Conservation (phyloP, 2,797 vertebrate species). For the Gouania willdenowi region DNA sequence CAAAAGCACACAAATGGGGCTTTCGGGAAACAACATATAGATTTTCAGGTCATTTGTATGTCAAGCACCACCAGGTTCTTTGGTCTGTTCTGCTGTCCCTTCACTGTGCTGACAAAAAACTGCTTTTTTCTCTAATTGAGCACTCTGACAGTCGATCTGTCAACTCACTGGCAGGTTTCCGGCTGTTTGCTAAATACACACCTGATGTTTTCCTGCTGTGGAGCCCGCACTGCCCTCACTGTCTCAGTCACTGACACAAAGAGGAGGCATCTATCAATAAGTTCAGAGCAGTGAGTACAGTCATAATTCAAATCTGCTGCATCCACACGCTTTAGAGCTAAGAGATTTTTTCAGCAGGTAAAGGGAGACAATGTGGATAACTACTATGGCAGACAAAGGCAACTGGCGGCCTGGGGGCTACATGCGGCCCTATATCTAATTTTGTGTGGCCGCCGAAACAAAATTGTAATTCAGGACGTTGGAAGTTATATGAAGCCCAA, state of each 20-base stretch:
- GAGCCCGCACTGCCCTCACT: slow-evolving; percentile 31
- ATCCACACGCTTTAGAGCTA: slow-evolving; percentile 11
- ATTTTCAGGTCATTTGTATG: slow-evolving; percentile 39
- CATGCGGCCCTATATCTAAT: too few relatives aligned
- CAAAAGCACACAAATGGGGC: background rate
- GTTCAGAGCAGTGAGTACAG: slow-evolving; percentile 37
- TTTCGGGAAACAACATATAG: slow-evolving; percentile 6
- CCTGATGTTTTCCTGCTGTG: slow-evolving; percentile 30
- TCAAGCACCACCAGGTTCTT: background rate
- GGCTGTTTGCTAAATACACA: slow-evolving; percentile 62
- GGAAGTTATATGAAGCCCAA: too few relatives aligned
- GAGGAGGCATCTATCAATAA: slow-evolving; percentile 51
- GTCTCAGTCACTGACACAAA: slow-evolving; percentile 40
- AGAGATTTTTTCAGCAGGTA: too few relatives aligned
- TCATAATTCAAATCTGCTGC: slow-evolving; percentile 26
- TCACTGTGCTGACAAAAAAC: slow-evolving; percentile 16
- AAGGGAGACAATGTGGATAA: too few relatives aligned
- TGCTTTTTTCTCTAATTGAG: slow-evolving; percentile 51
- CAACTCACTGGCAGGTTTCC: slow-evolving; percentile 46
- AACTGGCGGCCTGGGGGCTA: too few relatives aligned
- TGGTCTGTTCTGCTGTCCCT: slow-evolving; percentile 17
- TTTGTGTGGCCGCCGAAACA: too few relatives aligned
- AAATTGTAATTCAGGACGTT: too few relatives aligned
- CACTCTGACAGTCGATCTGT: slow-evolving; percentile 48
- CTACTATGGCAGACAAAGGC: too few relatives aligned